phyloP scores from a whole-genome alignment of 2,797 vertebrate species.

The Leptodactylus fallax region DNA sequence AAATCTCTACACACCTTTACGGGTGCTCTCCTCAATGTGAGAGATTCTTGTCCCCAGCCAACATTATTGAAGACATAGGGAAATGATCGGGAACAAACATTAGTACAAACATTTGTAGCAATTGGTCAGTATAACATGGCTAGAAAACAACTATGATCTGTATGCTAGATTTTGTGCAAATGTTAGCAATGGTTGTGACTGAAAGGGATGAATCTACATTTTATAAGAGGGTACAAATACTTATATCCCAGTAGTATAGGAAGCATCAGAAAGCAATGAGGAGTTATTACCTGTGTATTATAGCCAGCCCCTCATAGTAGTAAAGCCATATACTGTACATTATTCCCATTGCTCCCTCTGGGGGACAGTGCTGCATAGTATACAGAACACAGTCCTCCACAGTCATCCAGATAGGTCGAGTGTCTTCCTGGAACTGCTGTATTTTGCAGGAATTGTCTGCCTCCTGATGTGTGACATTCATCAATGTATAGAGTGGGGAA shows the following conservation, averaged over 20 bases:
- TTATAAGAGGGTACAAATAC: background rate
- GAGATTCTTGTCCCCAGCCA: too few species aligned
- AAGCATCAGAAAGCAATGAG: too few species aligned
- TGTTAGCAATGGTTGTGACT: too few species aligned
- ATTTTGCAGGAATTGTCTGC: slow-evolving; percentile 76
- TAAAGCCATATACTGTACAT: background rate
- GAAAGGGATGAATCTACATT: too few species aligned
- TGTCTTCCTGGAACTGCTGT: slow-evolving; percentile 70
- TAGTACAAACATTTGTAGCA: too few species aligned
- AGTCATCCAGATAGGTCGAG: background rate
- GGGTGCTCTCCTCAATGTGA: too few species aligned
- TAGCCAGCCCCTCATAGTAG: background rate
- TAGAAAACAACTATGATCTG: too few species aligned
- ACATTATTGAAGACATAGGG: too few species aligned
- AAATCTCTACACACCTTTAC: too few species aligned
- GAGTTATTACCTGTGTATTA: background rate
- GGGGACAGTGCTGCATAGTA: background rate
- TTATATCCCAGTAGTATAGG: background rate
- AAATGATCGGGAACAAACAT: too few species aligned
- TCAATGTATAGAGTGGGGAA: slow-evolving; percentile 66
- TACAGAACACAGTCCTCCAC: background rate
- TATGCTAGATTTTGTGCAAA: too few species aligned
- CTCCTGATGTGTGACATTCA: slow-evolving; percentile 77
- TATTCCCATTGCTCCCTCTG: background rate
- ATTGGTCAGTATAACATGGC: too few species aligned